Evolutionary conservation across 1,140 invertebrate species (phyloP).

Genomic region (Conopomorpha cramerella): DNA sequence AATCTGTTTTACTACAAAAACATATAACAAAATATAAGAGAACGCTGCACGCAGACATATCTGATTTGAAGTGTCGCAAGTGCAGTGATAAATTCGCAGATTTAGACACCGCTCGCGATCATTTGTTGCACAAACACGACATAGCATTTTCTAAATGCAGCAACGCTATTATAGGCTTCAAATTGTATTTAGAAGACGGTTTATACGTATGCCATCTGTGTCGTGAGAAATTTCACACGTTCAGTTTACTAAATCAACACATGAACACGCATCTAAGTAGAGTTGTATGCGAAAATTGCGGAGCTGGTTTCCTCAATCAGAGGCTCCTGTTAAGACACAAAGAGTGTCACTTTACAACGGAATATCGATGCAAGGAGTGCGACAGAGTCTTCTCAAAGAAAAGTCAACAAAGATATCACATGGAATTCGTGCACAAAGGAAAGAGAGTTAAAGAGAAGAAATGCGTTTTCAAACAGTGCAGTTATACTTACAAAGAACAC

Average conservation of each 20-base stretch:
- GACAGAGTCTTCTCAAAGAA: constrained; percentile 19
- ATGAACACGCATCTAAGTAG: constrained; percentile 40
- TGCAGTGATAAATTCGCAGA: constrained; percentile 13
- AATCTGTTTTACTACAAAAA: constrained; percentile 17
- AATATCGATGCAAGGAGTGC: constrained; percentile 16
- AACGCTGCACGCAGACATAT: constrained; percentile 29
- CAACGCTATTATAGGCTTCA: constrained; percentile 26
- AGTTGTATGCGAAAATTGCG: constrained; percentile 52
- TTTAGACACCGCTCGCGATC: constrained; percentile 18
- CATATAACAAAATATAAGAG: constrained; percentile 23
- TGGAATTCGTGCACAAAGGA: constrained; percentile 16
- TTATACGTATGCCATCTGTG: constrained; percentile 26
- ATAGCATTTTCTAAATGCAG: constrained; percentile 24
- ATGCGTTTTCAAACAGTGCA: constrained; percentile 22
- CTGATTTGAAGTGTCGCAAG: constrained; percentile 23
- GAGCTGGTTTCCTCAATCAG: constrained; percentile 37
- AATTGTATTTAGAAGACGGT: constrained; percentile 18
- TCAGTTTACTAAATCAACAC: constrained; percentile 20
- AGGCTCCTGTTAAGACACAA: constrained; percentile 43
- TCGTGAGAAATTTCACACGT: constrained; percentile 11
- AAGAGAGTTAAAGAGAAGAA: constrained; percentile 13
- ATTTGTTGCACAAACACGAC: constrained; percentile 17
- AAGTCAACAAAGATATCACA: constrained; percentile 24
- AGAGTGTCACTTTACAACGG: constrained; percentile 22
- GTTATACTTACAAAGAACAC: constrained; percentile 21